Percentiles rank a stretch among this genome's conserved stretches.
Evolutionary conservation across 2,888 invertebrate species (phyloP).

Genomic region (Camponotus fellah): DNA sequence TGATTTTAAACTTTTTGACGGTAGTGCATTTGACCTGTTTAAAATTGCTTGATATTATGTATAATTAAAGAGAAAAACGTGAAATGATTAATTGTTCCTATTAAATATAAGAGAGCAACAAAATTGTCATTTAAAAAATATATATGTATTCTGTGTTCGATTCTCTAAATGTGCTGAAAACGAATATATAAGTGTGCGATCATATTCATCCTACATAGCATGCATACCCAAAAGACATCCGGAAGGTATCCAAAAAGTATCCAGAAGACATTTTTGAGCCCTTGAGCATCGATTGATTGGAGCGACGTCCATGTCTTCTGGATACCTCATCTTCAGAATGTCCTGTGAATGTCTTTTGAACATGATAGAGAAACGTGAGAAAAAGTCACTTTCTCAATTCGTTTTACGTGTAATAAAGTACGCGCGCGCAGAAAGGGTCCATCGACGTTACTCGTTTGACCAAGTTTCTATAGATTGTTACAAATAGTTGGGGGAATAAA

Average conservation of each 20-base stretch:
- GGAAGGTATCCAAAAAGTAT: no score
- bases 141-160: neutral
- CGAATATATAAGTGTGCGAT: neutral
- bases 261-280: no score
- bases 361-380: neutral
- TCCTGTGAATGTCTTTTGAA: no score
- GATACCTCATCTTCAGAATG: no score
- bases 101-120: neutral
- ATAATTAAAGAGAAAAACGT: neutral
- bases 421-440: neutral
- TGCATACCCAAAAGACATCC: no score
- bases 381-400: neutral
- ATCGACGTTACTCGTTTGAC: neutral
- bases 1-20: no score
- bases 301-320: no score
- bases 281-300: no score
- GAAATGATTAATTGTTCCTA: neutral
- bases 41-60: neutral
- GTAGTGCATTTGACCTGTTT: neutral
- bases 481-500: constrained; percentile 22
- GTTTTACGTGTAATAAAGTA: neutral
- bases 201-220: neutral
- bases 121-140: neutral
- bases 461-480: constrained; percentile 5
- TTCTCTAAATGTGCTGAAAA: neutral